Evolutionary conservation across 2,113 vertebrate species (phyloP), one percentile per base, ranked within the genome.

Genomic region (Acanthisitta chloris): DNA sequence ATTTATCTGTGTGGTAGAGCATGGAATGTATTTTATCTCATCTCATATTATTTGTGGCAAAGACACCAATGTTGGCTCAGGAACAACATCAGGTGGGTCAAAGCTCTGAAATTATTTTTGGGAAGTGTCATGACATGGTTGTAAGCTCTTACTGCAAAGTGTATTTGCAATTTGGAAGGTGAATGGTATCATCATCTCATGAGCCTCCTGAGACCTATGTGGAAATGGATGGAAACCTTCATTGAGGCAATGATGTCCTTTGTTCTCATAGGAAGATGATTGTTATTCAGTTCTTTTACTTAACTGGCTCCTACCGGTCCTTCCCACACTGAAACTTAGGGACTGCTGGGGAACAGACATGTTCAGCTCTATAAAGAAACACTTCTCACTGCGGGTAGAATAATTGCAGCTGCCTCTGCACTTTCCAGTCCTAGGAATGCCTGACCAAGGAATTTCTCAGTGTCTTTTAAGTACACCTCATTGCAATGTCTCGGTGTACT

Each of bases 271-370:
- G 49, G 42, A 89, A 79, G 9, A 38, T 0, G 4, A 59, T 40
- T 28, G 11, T 61, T 81, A 26, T 34, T 61, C 9, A 14, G 4
- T 31, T 67, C n/a, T 89, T 64, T 61, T 36, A 7, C 62, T 54
- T 24, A 40, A 10, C 48, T 40, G 33, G 25, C 19, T 6, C 58
- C 49, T 14, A 9, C 29, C 0, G 0, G 16, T 79, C n/a, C 66
- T 89, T 95, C 61, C 43, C 84, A 65, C 54, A 13, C 61, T 13
- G 14, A 91, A 84, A 38, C 61, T 49, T 29, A 52, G 40, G 33
- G 31, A 21, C 18, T 76, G 38, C 36, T 82, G 78, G 6, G 69
- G 11, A 65, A 49, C 5, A 62, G 46, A 45, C 52, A 0, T 8
- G 34, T 43, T 42, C 45, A 73, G 70, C 29, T 42, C 74, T 61